Evolutionary conservation across 2,113 vertebrate species (phyloP).

Genomic region (Pionites leucogaster): DNA sequence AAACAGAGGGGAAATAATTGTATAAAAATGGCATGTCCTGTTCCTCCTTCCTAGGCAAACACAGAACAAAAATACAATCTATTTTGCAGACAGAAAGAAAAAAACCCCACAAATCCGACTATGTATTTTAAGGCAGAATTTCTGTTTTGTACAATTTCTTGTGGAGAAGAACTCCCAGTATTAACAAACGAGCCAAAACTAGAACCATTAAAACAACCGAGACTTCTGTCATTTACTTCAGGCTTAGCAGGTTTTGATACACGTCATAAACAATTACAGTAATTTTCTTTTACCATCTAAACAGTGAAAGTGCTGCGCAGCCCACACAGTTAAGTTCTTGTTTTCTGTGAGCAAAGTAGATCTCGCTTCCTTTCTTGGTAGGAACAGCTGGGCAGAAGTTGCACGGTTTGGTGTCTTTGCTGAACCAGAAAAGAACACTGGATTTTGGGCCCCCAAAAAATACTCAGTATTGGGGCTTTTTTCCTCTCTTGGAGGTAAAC

Average conservation of each 20-base stretch:
- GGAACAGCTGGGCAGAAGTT: background rate
- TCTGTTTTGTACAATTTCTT: background rate
- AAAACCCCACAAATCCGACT: background rate
- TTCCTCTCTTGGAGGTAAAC: background rate
- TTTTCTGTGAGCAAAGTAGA: background rate
- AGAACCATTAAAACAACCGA: background rate
- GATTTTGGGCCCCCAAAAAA: background rate
- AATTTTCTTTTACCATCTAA: slow-evolving; percentile 31
- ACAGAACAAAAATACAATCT: background rate
- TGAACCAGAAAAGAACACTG: background rate
- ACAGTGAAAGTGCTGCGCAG: slow-evolving; percentile 9
- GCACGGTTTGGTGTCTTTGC: background rate
- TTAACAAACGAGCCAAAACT: background rate
- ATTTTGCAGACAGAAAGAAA: background rate
- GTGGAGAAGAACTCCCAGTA: background rate
- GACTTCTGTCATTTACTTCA: slow-evolving; percentile 18
- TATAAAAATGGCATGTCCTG: background rate
- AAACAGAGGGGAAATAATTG: background rate
- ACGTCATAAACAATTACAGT: background rate
- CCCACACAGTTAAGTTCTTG: background rate
- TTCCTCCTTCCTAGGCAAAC: background rate
- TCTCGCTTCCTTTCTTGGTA: background rate
- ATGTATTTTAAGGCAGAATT: background rate
- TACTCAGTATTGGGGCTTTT: fast-evolving
- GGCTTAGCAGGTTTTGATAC: slow-evolving; percentile 27